A percentile compares a stretch with the other conserved stretches of the same genome.
Conservation (phyloP, 2,113 vertebrate species). For the Ranitomeya variabilis region DNA sequence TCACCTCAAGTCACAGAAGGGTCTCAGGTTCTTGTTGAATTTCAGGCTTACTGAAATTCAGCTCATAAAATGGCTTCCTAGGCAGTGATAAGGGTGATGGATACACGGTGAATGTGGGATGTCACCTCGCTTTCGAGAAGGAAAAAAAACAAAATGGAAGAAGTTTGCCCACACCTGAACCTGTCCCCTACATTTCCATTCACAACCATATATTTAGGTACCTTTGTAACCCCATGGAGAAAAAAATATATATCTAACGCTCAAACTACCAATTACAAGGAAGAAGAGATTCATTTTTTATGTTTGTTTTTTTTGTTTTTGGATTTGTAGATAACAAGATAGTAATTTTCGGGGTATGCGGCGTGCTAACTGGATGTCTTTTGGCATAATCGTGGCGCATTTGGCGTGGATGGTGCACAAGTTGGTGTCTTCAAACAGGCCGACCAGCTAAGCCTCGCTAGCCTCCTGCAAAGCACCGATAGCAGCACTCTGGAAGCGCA, state of each 20-base stretch:
- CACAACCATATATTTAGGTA: slow-evolving; percentile 79
- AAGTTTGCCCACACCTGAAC: slow-evolving; percentile 75
- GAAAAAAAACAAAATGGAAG: slow-evolving; percentile 76
- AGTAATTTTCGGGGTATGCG: slow-evolving; percentile 68
- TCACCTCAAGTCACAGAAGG: not conserved
- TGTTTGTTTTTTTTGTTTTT: slow-evolving; percentile 39
- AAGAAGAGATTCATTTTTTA: slow-evolving; percentile 70
- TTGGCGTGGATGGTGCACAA: slow-evolving; percentile 87
- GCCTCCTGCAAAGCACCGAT: slow-evolving; percentile 89
- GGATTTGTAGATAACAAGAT: slow-evolving; percentile 73
- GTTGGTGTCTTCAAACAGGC: slow-evolving; percentile 87
- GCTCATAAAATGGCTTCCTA: not conserved
- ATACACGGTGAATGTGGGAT: not conserved
- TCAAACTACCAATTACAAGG: slow-evolving; percentile 84
- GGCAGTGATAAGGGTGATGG: not conserved
- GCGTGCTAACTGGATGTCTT: slow-evolving; percentile 87
- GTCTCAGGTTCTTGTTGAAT: not conserved
- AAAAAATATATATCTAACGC: slow-evolving; percentile 80
- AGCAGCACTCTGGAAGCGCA: slow-evolving; percentile 86
- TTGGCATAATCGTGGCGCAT: slow-evolving; percentile 88
- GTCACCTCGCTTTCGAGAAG: not conserved
- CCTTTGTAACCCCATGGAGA: slow-evolving; percentile 79
- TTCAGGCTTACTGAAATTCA: not conserved
- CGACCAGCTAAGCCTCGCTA: slow-evolving; percentile 85
- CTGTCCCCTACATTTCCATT: slow-evolving; percentile 76